Conservation (phyloP, 2,888 invertebrate genomes). For the Nipponacmea schrenckii region DNA sequence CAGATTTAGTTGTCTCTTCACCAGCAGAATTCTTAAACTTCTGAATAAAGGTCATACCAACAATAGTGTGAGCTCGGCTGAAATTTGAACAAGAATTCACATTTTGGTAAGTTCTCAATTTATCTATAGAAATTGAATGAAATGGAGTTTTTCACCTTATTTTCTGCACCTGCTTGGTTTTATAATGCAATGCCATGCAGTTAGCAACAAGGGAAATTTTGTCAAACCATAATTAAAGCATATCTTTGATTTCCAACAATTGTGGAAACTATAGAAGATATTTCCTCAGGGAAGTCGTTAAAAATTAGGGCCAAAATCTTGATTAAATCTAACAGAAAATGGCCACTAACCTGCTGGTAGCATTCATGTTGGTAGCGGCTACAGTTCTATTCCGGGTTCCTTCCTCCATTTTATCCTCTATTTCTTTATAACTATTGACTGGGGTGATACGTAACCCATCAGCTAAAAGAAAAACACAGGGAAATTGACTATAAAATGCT, state of each 20-base stretch:
- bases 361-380: slow-evolving; percentile 74
- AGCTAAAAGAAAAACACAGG: slow-evolving; percentile 61
- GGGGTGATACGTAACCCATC: slow-evolving; percentile 69
- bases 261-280: no score
- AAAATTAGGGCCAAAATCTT: no score
- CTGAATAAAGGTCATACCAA: slow-evolving; percentile 71
- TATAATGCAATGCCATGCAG: not conserved
- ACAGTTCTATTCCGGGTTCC: slow-evolving; percentile 72
- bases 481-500: not conserved
- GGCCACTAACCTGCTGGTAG: slow-evolving; percentile 70
- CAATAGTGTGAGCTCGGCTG: slow-evolving; percentile 72
- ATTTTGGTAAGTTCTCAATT: not conserved
- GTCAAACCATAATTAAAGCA: no score
- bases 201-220: not conserved
- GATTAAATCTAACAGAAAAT: no score
- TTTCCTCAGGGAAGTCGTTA: no score
- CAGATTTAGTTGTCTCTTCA: slow-evolving; percentile 70
- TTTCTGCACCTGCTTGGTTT: no score
- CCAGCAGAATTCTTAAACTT: slow-evolving; percentile 70
- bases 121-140: no score
- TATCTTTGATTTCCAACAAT: no score
- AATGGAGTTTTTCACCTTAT: no score
- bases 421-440: slow-evolving; percentile 69
- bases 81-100: slow-evolving; percentile 22
- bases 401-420: slow-evolving; percentile 71